Conservation (phyloP, 2,888 invertebrate genomes). For the Pterobdella sp. region DNA sequence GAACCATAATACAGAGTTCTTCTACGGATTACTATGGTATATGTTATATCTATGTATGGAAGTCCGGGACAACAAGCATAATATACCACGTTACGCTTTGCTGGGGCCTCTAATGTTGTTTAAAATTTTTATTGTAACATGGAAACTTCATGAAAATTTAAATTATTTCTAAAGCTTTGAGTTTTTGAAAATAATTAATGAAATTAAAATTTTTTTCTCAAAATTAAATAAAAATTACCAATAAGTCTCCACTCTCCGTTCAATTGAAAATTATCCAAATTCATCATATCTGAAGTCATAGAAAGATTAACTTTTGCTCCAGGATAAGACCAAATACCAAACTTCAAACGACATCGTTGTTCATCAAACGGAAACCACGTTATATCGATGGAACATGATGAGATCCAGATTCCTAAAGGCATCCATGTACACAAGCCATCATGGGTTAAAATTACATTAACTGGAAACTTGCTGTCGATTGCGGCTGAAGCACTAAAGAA, state of each 20-base stretch:
- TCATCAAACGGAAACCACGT: slow-evolving; percentile 40
- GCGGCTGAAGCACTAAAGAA: slow-evolving; percentile 37
- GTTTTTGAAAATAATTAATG: not conserved
- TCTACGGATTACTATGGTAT: slow-evolving; percentile 36
- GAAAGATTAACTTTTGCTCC: slow-evolving; percentile 39
- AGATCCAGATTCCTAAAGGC: slow-evolving; percentile 38
- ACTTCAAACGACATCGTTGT: slow-evolving; percentile 39
- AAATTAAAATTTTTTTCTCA: not conserved
- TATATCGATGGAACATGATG: slow-evolving; percentile 39
- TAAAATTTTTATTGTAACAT: not conserved
- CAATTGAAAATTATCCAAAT: slow-evolving; percentile 33
- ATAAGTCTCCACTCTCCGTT: slow-evolving; percentile 38
- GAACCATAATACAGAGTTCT: slow-evolving; percentile 33
- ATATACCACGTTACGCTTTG: slow-evolving; percentile 30
- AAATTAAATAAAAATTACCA: slow-evolving; percentile 17
- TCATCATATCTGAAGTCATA: slow-evolving; percentile 30
- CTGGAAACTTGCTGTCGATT: slow-evolving; percentile 39
- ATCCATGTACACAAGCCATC: slow-evolving; percentile 37
- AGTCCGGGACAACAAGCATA: slow-evolving; percentile 38
- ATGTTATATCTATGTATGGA: slow-evolving; percentile 39
- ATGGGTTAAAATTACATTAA: slow-evolving; percentile 36
- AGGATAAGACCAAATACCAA: slow-evolving; percentile 41
- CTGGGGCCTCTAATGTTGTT: slow-evolving; percentile 34
- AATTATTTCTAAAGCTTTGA: no score
- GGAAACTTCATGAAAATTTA: no score